A percentile compares a stretch with the other conserved stretches of the same genome.
These are phyloP conservation scores for Taeniopygia guttata DNA, from an alignment of 2,797 vertebrate species.

Conservation along the genomic window DNA sequence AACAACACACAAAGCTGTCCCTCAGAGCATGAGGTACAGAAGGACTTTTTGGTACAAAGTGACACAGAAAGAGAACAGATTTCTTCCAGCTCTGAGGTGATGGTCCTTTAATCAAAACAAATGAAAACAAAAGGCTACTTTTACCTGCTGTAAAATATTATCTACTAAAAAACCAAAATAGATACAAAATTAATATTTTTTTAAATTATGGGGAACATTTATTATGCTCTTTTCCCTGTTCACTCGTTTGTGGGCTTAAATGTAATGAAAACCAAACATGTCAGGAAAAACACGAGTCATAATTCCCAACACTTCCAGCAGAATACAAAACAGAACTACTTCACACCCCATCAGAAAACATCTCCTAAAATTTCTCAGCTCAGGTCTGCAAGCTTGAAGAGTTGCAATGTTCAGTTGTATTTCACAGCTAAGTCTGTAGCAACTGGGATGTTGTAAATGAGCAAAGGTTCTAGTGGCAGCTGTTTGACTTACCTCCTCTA, in stretches of 20 bases:
- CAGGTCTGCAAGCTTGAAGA: background rate
- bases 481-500: background rate
- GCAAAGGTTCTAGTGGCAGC: background rate
- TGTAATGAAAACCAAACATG: background rate
- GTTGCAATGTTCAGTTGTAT: background rate
- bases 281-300: background rate
- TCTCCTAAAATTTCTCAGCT: background rate
- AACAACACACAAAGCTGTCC: background rate
- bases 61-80: background rate
- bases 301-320: background rate
- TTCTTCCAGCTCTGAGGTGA: slow-evolving; percentile 24
- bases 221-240: background rate
- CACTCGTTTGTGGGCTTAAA: background rate
- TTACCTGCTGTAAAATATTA: background rate
- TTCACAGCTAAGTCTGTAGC: background rate
- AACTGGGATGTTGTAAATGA: background rate
- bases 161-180: background rate
- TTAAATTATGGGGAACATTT: background rate
- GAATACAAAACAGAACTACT: background rate
- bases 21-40: background rate
- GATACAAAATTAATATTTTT: background rate
- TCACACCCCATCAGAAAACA: background rate
- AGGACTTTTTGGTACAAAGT: background rate
- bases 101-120: background rate
- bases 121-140: background rate